Conservation (phyloP, 2,113 vertebrate genomes). For the Scalopus aquaticus region DNA sequence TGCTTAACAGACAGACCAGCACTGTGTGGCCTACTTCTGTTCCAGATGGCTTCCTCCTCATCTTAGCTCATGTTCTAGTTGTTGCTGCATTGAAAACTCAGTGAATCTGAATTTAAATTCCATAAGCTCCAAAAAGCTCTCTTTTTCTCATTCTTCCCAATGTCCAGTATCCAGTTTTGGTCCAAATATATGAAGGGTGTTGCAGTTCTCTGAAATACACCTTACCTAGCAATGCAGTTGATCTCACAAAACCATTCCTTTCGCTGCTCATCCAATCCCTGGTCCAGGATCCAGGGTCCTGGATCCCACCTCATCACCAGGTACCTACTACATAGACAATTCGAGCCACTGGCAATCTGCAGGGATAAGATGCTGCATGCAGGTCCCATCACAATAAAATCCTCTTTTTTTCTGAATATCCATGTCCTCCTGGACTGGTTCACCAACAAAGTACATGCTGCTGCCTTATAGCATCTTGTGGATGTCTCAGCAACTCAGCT, state of each 20-base stretch:
- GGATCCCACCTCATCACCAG: neutral
- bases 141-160: neutral
- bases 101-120: constrained; percentile 42
- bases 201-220: neutral
- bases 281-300: neutral
- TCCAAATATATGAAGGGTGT: neutral
- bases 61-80: neutral
- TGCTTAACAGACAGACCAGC: constrained; percentile 10
- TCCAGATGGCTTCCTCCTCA: neutral
- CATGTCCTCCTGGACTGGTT: neutral
- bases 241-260: neutral
- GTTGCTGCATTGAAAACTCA: constrained; percentile 30
- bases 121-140: neutral
- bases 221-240: neutral
- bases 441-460: neutral
- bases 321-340: neutral
- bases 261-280: neutral
- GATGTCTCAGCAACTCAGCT: neutral
- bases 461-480: neutral
- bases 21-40: neutral
- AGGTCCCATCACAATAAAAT: neutral
- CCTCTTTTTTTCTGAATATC: neutral
- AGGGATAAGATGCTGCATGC: neutral
- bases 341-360: neutral
- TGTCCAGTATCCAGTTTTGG: neutral